phyloP scores from a whole-genome alignment of 2,797 vertebrate genomes.

The Micropoecilia bifurca region DNA sequence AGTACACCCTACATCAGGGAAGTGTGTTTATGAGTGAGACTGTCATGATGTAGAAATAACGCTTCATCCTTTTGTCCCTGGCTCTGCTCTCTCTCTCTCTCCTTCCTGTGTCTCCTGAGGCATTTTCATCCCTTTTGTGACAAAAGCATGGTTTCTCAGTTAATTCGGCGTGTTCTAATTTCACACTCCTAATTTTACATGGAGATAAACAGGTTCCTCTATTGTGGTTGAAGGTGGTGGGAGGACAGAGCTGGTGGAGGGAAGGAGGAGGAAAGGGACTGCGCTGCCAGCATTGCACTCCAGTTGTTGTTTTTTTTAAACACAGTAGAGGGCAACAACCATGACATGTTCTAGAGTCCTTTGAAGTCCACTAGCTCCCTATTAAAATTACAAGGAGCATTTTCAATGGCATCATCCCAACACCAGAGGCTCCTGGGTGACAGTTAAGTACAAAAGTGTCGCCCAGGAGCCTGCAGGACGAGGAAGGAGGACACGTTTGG shows the following conservation, averaged over 20 bases:
- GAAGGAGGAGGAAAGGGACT: constrained; percentile 28
- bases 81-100: constrained; percentile 60
- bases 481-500: constrained; percentile 42
- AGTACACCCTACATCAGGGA: constrained; percentile 60
- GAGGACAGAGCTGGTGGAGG: constrained; percentile 37
- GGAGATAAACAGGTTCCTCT: constrained; percentile 80
- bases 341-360: constrained; percentile 64
- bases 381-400: constrained; percentile 70
- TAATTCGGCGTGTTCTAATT: constrained; percentile 83
- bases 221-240: constrained; percentile 58
- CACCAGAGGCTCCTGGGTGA: constrained; percentile 73
- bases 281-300: constrained; percentile 49
- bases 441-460: constrained; percentile 60
- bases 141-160: constrained; percentile 81
- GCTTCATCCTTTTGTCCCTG: constrained; percentile 38
- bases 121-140: constrained; percentile 81
- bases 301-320: constrained; percentile 48
- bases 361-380: constrained; percentile 71
- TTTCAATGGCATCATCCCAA: constrained; percentile 76
- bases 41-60: constrained; percentile 58
- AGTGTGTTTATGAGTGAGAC: constrained; percentile 71
- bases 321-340: constrained; percentile 66
- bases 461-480: constrained; percentile 12
- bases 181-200: constrained; percentile 82
- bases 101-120: constrained; percentile 55